These are phyloP conservation scores for Scyliorhinus canicula DNA, from an alignment of 2,797 vertebrate genomes.

Conservation along the genomic window DNA sequence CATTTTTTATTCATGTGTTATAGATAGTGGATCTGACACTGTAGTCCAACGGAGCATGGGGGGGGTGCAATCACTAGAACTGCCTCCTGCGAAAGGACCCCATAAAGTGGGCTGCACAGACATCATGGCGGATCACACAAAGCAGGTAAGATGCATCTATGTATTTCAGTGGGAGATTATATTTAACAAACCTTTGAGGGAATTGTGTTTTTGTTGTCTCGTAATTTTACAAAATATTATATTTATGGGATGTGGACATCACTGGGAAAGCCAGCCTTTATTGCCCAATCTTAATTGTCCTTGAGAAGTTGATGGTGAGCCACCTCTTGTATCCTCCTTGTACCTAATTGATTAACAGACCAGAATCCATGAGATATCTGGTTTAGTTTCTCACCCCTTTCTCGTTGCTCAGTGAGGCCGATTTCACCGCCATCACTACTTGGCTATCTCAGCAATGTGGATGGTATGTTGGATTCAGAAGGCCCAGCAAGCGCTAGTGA, in stretches of 20 bases:
- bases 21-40: background rate
- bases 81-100: constrained; percentile 50
- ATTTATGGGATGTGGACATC: too few relatives aligned
- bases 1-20: background rate
- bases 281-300: too few relatives aligned
- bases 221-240: background rate
- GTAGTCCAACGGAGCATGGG: constrained; percentile 48
- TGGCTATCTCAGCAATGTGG: background rate
- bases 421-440: background rate
- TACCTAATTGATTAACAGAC: background rate
- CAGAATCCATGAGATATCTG: background rate
- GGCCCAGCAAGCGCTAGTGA: background rate
- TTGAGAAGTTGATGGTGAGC: too few relatives aligned
- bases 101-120: constrained; percentile 54
- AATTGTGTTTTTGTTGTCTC: background rate
- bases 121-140: constrained; percentile 55
- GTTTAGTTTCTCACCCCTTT: background rate
- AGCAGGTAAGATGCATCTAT: constrained; percentile 48
- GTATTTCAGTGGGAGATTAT: background rate
- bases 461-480: background rate
- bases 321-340: too few relatives aligned
- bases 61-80: constrained; percentile 44
- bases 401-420: background rate
- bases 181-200: background rate
- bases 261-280: too few relatives aligned